A percentile compares a stretch with the other conserved stretches of the same genome.
Evolutionary conservation across 2,888 invertebrate species (phyloP).

Genomic region (Leucophenga maculata): DNA sequence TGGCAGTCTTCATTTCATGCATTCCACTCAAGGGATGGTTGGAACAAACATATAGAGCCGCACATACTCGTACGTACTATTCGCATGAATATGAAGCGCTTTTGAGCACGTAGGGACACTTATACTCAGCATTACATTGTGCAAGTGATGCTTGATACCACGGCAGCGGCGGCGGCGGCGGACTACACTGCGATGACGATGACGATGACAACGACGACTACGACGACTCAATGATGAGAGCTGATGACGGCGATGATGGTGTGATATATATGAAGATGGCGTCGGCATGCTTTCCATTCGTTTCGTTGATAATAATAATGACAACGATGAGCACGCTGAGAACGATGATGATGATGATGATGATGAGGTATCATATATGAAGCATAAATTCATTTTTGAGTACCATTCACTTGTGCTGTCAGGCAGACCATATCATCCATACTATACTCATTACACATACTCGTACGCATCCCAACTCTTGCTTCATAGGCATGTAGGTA

Average conservation of each 20-base stretch:
- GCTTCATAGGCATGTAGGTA: neutral
- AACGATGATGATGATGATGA: neutral
- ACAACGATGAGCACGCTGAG: neutral
- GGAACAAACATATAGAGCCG: neutral
- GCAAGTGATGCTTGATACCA: conserved; percentile 26
- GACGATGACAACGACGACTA: no score
- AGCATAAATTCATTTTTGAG: conserved; percentile 62
- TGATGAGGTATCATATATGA: conserved; percentile 1
- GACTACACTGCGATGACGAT: no score
- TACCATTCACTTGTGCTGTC: conserved; percentile 51
- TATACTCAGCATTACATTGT: conserved; percentile 61
- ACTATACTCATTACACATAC: neutral
- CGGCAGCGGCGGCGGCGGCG: neutral
- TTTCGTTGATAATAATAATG: neutral
- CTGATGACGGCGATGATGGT: no score
- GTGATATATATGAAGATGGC: no score
- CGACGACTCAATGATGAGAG: no score
- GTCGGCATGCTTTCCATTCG: no score
- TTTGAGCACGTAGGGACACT: conserved; percentile 69
- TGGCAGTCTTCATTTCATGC: no score
- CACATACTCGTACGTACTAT: neutral
- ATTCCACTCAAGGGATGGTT: no score
- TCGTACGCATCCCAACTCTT: neutral
- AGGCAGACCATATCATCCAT: conserved; percentile 34
- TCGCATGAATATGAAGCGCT: conserved; percentile 59